These are phyloP conservation scores for Perccottus glenii DNA, from an alignment of 2,113 vertebrate genomes.

Conservation along the genomic window DNA sequence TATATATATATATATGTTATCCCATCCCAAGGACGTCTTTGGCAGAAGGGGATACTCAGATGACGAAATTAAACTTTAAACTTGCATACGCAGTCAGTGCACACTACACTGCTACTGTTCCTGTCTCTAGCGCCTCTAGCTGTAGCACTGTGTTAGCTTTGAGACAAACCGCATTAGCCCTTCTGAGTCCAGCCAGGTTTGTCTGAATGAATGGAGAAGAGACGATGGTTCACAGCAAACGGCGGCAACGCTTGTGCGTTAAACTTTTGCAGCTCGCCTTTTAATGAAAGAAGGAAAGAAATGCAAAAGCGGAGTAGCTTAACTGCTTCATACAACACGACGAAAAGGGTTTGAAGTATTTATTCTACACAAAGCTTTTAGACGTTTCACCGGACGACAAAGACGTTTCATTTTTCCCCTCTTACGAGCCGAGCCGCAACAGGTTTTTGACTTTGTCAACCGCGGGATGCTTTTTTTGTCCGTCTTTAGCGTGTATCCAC, in stretches of 20 bases:
- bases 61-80: too few relatives aligned
- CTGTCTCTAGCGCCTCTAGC: conserved; percentile 57
- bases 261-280: background rate
- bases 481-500: conserved; percentile 10
- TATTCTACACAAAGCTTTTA: background rate
- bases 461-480: conserved; percentile 25
- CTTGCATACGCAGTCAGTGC: too few relatives aligned
- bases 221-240: conserved; percentile 6
- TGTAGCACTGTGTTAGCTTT: conserved; percentile 5
- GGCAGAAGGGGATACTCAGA: too few relatives aligned
- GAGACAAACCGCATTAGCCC: conserved; percentile 16
- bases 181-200: conserved; percentile 33
- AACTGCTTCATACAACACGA: background rate
- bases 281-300: background rate
- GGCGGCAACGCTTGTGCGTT: conserved; percentile 13
- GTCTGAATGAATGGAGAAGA: conserved; percentile 73
- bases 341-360: background rate
- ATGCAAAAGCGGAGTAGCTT: background rate
- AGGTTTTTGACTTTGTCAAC: conserved; percentile 44
- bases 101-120: conserved; percentile 14
- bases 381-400: too few relatives aligned
- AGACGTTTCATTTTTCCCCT: background rate
- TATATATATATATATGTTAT: too few relatives aligned
- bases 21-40: too few relatives aligned
- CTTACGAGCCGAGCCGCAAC: conserved; percentile 51